Evolutionary conservation across 2,797 vertebrate genomes (phyloP).

Genomic region (Sebastes alutus): DNA sequence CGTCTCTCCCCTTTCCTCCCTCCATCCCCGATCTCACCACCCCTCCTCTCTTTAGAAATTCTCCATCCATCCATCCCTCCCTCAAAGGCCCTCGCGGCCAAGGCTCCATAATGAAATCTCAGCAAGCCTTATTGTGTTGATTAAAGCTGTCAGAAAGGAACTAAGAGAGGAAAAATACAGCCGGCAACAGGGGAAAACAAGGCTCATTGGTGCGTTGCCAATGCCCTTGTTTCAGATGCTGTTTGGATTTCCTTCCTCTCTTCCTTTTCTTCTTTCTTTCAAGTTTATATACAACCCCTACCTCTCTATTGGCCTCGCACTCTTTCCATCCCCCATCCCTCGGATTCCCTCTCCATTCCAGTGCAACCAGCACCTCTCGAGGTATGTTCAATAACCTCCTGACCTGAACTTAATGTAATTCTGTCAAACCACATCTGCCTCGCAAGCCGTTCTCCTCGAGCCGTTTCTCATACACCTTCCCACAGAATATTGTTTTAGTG

Average conservation of each 20-base stretch:
- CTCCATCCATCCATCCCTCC: conserved; percentile 56
- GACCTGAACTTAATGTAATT: conserved; percentile 59
- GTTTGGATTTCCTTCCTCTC: conserved; percentile 26
- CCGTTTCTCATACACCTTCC: not conserved
- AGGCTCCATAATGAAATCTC: conserved; percentile 73
- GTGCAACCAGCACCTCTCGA: conserved; percentile 10
- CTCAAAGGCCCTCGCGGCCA: conserved; percentile 56
- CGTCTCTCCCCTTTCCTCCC: conserved; percentile 10
- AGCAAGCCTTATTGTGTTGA: conserved; percentile 76
- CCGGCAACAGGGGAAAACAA: conserved; percentile 55
- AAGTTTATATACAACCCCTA: conserved; percentile 8
- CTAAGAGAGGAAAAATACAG: conserved; percentile 68
- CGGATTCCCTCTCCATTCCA: conserved; percentile 6
- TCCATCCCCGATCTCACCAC: conserved; percentile 22
- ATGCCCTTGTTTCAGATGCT: conserved; percentile 39
- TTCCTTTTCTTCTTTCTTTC: not conserved
- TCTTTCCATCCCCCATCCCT: not conserved
- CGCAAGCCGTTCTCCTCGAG: not conserved
- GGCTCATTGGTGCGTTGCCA: conserved; percentile 32
- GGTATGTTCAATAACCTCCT: conserved; percentile 37
- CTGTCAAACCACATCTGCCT: conserved; percentile 41
- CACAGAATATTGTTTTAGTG: conserved; percentile 5
- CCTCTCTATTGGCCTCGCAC: not conserved
- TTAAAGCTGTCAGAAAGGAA: conserved; percentile 78
- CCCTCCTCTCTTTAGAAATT: conserved; percentile 35